Evolutionary conservation across 2,888 invertebrate genomes (phyloP).

Genomic region (Chrysina gloriosa): DNA sequence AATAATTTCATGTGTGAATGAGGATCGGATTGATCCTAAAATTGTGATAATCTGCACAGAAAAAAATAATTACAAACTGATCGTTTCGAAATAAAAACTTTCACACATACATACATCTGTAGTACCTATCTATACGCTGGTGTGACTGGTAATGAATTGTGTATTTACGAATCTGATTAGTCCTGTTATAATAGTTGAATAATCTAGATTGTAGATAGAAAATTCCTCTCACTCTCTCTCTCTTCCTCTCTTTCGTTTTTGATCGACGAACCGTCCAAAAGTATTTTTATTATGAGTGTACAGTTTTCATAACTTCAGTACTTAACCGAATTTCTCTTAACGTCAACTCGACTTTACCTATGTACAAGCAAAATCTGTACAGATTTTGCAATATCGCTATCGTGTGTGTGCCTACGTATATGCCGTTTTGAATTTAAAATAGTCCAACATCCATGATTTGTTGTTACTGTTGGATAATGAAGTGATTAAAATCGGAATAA

Average conservation of each 20-base stretch:
- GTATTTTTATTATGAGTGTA: constrained; percentile 14
- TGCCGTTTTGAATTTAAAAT: too few relatives aligned
- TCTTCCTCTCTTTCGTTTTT: constrained; percentile 16
- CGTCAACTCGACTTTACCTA: neutral
- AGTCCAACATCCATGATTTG: too few relatives aligned
- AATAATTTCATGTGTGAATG: too few relatives aligned
- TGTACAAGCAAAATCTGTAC: neutral
- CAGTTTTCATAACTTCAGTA: neutral
- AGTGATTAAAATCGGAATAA: too few relatives aligned
- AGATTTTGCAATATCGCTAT: constrained; percentile 1
- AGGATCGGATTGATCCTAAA: too few relatives aligned
- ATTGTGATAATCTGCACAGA: too few relatives aligned
- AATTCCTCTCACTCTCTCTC: neutral
- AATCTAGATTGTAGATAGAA: constrained; percentile 31
- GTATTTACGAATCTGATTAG: constrained; percentile 17
- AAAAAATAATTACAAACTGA: too few relatives aligned
- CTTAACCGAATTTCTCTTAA: constrained; percentile 3
- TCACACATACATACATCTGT: too few relatives aligned
- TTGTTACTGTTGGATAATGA: too few relatives aligned
- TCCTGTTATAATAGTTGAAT: constrained; percentile 7
- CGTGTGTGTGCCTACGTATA: constrained; percentile 1
- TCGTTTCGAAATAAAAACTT: too few relatives aligned
- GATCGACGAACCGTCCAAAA: constrained; percentile 8
- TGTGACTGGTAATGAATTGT: constrained; percentile 26
- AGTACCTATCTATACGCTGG: constrained; percentile 10